Percentiles rank a stretch among this genome's conserved stretches.
phyloP scores from a whole-genome alignment of 2,113 vertebrate genomes.

The Gymnogyps californianus region DNA sequence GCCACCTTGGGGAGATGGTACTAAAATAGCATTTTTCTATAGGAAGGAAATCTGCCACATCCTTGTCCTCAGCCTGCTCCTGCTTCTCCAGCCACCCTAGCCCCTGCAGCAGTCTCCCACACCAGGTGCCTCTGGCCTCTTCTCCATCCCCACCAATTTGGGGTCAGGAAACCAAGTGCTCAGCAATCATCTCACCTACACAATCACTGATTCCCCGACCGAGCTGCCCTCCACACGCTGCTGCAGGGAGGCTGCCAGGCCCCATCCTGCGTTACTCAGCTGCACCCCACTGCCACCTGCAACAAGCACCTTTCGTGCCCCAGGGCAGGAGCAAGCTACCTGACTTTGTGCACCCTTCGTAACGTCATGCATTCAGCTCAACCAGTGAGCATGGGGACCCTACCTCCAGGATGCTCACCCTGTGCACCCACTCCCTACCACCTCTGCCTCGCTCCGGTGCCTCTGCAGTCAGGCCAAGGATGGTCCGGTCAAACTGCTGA shows the following conservation, averaged over 20 bases:
- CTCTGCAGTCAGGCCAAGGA: background rate
- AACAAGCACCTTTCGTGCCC: background rate
- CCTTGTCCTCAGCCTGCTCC: background rate
- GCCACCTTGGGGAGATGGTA: background rate
- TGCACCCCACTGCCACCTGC: background rate
- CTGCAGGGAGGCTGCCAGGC: background rate
- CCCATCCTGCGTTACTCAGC: accelerated
- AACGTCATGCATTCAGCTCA: background rate
- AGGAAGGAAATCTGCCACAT: background rate
- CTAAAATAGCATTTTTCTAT: background rate
- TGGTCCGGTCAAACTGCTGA: accelerated
- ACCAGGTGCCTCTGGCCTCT: background rate
- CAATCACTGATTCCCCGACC: accelerated
- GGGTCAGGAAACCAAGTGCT: background rate
- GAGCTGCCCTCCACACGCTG: accelerated
- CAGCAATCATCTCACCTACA: background rate
- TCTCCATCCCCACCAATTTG: background rate
- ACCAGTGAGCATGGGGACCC: accelerated
- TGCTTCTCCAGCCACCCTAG: background rate
- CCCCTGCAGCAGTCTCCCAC: background rate
- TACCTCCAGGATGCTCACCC: background rate
- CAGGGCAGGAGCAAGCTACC: background rate
- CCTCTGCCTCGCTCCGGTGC: background rate
- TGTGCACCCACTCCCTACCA: background rate
- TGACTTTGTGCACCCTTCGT: background rate